Base-by-base conservation (phyloP, 2,888 invertebrate species). In the Acanthosepion lycidas region DNA sequence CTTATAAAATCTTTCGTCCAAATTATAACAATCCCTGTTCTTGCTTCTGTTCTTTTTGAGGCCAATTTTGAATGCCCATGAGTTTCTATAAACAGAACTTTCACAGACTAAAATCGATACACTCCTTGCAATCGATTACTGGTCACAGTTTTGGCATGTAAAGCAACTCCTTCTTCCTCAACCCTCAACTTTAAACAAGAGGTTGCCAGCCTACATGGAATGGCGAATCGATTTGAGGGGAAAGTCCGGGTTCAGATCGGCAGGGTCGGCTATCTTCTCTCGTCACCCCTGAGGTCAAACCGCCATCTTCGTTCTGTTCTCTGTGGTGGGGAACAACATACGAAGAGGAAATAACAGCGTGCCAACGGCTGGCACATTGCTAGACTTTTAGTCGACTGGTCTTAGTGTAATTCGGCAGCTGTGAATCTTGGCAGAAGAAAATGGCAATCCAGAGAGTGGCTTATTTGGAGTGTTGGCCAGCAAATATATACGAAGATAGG, bases 141-240 rank as follows among this genome's bases (percentile, higher is more conserved):
- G 78, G 78, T 78, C 78, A 78, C n/a, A 78, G n/a, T 78, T 78
- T 78, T n/a, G 78, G 78, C 78, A n/a, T 78, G 78, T 78, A 33
- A n/a, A 78, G n/a, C 78, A n/a, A 3, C n/a, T n/a, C 15, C 78
- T n/a, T n/a, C 78, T n/a, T 78, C 78, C n/a, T 78, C 78, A 78
- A 78, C n/a, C n/a, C 78, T 78, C 78, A 78, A 78, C 78, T 78
- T 78, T 78, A n/a, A n/a, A 78, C n/a, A 78, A n/a, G n/a, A 78
- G 78, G 78, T 78, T 78, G 78, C 78, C 78, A 78, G 78, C n/a
- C n/a, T n/a, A 78, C n/a, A 33, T 78, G 78, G n/a, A 78, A n/a
- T 78, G 78, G 78, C n/a, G n/a, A 78, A 78, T 78, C 78, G 78
- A 78, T 78, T 78, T 18, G 78, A n/a, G 33, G 78, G 12, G n/a